Evolutionary conservation across 2,888 invertebrate species (phyloP).

Genomic region (Entomobrya multifasciata): DNA sequence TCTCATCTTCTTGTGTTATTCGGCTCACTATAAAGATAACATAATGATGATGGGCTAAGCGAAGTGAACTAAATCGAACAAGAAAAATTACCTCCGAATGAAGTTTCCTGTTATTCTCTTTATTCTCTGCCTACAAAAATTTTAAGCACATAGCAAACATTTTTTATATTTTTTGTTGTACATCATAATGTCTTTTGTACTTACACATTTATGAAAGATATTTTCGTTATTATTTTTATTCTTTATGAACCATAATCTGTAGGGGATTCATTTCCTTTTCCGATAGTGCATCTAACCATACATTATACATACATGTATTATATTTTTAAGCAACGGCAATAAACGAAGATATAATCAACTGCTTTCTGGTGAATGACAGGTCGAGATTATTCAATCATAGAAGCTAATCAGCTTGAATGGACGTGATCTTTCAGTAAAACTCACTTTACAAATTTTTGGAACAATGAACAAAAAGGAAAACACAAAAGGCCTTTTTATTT

Average conservation of each 20-base stretch:
- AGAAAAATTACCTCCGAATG: constrained; percentile 16
- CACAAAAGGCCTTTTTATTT: not conserved
- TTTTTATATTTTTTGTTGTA: too few species aligned
- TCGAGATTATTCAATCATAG: constrained; percentile 64
- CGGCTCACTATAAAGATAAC: not conserved
- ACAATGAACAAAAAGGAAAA: not conserved
- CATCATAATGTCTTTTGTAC: too few species aligned
- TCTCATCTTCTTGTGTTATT: not conserved
- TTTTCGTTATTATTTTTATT: too few species aligned
- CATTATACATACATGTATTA: too few species aligned
- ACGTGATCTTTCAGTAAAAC: constrained; percentile 52
- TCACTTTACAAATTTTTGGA: not conserved
- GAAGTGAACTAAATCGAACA: constrained; percentile 18
- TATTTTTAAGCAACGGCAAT: too few species aligned
- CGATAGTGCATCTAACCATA: too few species aligned
- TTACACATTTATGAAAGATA: too few species aligned
- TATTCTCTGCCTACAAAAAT: not conserved
- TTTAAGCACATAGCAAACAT: not conserved
- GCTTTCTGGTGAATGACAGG: constrained; percentile 50
- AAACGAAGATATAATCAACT: constrained; percentile 30
- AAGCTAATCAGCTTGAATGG: constrained; percentile 61
- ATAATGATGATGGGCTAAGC: not conserved
- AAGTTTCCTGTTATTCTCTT: constrained; percentile 13
- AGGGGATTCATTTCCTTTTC: constrained; percentile 23
- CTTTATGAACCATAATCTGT: too few species aligned